Evolutionary conservation across 2,113 vertebrate species (phyloP).

Genomic region (Micronisus gabar): DNA sequence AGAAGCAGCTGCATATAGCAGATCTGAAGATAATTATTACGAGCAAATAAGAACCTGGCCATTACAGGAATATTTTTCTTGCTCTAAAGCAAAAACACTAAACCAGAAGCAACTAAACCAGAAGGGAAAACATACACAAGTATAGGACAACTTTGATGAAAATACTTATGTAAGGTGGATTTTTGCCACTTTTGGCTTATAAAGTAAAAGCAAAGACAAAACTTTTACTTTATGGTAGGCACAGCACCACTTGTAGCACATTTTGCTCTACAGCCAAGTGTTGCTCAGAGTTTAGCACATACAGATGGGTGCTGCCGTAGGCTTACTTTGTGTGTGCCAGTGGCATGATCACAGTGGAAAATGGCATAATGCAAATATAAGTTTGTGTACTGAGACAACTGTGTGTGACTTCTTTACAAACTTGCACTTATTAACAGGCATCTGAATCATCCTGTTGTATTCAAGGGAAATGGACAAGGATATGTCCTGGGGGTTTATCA

Average conservation of each 20-base stretch:
- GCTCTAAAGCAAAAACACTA: background rate
- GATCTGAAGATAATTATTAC: background rate
- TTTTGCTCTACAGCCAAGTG: background rate
- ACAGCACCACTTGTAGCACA: background rate
- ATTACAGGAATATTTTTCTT: background rate
- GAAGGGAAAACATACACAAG: background rate
- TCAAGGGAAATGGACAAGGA: background rate
- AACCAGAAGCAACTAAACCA: background rate
- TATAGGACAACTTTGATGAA: background rate
- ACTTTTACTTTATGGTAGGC: background rate
- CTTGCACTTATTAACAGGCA: background rate
- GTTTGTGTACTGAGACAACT: background rate
- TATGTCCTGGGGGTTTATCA: background rate
- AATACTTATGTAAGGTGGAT: background rate
- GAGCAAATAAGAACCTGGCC: background rate
- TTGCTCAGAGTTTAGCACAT: fast-evolving
- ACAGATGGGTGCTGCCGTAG: background rate
- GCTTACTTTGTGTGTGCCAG: background rate
- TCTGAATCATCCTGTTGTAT: background rate
- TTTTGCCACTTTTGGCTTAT: background rate
- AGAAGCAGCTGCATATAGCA: background rate
- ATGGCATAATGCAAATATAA: background rate
- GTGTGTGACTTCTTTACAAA: background rate
- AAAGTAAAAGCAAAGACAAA: background rate
- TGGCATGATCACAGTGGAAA: background rate